A percentile compares a stretch with the other conserved stretches of the same genome.
Evolutionary conservation across 2,797 vertebrate genomes (phyloP).

Genomic region (Pangasius sanitwongsei): DNA sequence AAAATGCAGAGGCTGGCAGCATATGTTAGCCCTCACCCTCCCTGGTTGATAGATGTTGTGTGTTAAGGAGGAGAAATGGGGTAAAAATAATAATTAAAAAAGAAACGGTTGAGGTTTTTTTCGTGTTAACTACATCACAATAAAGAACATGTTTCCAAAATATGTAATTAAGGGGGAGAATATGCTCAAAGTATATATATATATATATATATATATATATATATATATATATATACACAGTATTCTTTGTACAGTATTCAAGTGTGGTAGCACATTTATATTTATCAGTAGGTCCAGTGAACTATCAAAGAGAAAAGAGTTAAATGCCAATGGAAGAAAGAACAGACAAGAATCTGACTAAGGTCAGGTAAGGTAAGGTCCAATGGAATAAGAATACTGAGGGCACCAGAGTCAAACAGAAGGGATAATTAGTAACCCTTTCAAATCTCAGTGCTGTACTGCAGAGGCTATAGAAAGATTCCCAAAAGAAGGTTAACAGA

Average conservation of each 20-base stretch:
- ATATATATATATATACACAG: too few relatives aligned
- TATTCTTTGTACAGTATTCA: neutral
- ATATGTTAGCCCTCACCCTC: too few relatives aligned
- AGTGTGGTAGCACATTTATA: neutral
- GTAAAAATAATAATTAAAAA: too few relatives aligned
- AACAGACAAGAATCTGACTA: neutral
- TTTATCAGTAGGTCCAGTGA: neutral
- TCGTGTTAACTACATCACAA: too few relatives aligned
- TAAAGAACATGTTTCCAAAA: too few relatives aligned
- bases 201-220: too few relatives aligned
- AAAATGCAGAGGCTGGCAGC: too few relatives aligned
- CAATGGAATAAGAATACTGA: neutral
- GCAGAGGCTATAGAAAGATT: neutral
- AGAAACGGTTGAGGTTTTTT: too few relatives aligned
- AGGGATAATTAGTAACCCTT: neutral
- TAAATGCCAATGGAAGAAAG: neutral
- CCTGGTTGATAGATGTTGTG: too few relatives aligned
- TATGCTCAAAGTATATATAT: too few relatives aligned
- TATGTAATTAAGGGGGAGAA: too few relatives aligned
- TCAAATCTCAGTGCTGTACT: neutral
- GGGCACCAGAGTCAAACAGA: neutral
- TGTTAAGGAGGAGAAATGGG: too few relatives aligned
- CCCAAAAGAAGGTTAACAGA: neutral
- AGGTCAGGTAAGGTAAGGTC: neutral
- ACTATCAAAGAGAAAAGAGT: neutral